These are phyloP conservation scores for Erythrocercus mccallii DNA, from an alignment of 2,113 vertebrate genomes.

Conservation along the genomic window DNA sequence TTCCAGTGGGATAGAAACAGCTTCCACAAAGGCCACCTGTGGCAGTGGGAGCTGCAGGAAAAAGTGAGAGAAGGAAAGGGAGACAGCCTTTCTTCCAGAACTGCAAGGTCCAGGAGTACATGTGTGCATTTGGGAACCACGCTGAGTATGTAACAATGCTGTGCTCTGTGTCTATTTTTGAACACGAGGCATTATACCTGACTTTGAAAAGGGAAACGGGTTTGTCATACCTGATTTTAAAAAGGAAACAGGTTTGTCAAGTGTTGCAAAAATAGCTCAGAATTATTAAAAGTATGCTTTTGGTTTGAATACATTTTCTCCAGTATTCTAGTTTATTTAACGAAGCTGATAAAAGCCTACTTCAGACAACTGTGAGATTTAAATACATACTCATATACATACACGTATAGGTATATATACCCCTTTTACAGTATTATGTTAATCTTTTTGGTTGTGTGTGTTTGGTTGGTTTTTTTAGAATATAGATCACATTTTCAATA, in stretches of 20 bases:
- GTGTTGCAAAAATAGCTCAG: neutral
- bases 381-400: neutral
- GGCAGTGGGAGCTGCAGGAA: neutral
- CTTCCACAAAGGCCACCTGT: neutral
- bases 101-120: neutral
- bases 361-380: neutral
- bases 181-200: neutral
- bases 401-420: no score
- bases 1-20: neutral
- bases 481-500: neutral
- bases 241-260: neutral
- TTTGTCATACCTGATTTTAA: neutral
- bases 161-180: neutral
- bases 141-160: neutral
- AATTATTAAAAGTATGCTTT: neutral
- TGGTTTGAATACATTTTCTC: neutral
- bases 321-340: neutral
- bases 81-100: neutral
- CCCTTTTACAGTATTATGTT: neutral
- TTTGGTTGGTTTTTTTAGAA: neutral
- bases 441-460: neutral
- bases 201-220: neutral
- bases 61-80: neutral
- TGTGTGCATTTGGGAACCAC: neutral
- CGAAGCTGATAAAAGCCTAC: neutral